Evolutionary conservation across 2,797 vertebrate genomes (phyloP), one percentile per base, ranked within the genome.

Genomic region (Catamblyrhynchus diadema): DNA sequence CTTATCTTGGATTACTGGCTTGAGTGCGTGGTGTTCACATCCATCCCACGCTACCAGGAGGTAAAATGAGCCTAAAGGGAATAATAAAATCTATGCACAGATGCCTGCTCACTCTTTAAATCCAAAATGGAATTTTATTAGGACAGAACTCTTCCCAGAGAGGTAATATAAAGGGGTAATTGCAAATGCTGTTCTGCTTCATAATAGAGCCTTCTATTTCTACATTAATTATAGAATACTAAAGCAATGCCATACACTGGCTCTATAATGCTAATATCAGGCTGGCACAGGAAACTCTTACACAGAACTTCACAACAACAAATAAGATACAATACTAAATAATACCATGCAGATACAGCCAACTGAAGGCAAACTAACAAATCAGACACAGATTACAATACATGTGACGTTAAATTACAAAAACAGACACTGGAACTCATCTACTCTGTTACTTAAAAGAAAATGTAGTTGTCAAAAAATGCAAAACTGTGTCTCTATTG

Each of bases 1-100:
- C 93, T 93, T 94, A 91, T 90, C 89, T 90, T 94, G 81, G 89
- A 95, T 90, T 93, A 96, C 54, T 79, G 94, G 87, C 82, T 88
- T 81, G 75, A 91, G 30, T 62, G 42, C 0, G 0, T 39, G 11
- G 64, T 88, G 84, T 88, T 94, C 77, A 79, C 70, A 90, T 81
- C 70, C 91, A 89, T 72, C 61, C 74, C 72, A 92, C 50, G 3
- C 32, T 75, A 72, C 61, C 44, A 91, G 66, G 33, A 94, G 54
- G 20, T 81, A 91, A 93, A 95, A 95, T 78, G 70, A 86, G 62
- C 51, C 80, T 56, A 79, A 92, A 86, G 80, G 70, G 93, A 90
- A 90, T 62, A 74, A 88, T 50, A 83, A 89, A 93, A 86, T 54
- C 59, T 91, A 56, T 88, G 66, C 9, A 8, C 91, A 95, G 80